Evolutionary conservation across 2,113 vertebrate species (phyloP), one percentile per base, ranked within the genome.

Genomic region (Phasianus colchicus): DNA sequence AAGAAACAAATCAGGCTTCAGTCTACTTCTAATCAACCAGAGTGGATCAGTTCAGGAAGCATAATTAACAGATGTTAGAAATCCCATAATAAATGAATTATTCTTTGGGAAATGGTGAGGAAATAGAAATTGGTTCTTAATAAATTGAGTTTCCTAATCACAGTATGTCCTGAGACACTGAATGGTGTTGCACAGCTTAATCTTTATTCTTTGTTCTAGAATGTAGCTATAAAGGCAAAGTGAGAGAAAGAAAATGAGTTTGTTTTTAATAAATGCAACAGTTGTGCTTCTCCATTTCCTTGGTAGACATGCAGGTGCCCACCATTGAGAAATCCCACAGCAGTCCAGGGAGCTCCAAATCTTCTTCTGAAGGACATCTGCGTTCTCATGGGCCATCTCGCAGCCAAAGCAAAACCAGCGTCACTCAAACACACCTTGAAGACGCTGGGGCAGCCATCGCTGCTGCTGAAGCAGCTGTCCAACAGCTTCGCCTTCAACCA

Each of bases 241-340:
- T 38, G 58, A 40, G 64, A 93, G 48, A 79, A 89, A 61, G 32
- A 75, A 63, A 61, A 91, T 13, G 0, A 52, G n/a, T 4, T 64
- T 82, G 21, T 34, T 17, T 72, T 92, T 74, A 89, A 88, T 89
- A 83, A 89, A 88, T 69, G 36, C 96, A 61, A 63, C 69, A 86
- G 64, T 95, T 90, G 19, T 76, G 8, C 77, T 96, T 96, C 79
- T 95, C 86, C 67, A 48, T 96, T 89, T 96, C 66, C 66, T 93
- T 74, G 93, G 85, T 98, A 99, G 99, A 99, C 93, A 98, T 99
- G 98, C 99, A 99, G 98, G 98, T 99, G 91, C 93, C 99, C 87
- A 99, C 99, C 96, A 98, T 99, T 97, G 99, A 99, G 97, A 99
- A 99, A 98, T 99, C 99, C 61, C 99, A 99, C 96, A 99, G 99